These are phyloP conservation scores for Drosophila vallismaia DNA, from an alignment of 2,888 invertebrate species.

Conservation along the genomic window DNA sequence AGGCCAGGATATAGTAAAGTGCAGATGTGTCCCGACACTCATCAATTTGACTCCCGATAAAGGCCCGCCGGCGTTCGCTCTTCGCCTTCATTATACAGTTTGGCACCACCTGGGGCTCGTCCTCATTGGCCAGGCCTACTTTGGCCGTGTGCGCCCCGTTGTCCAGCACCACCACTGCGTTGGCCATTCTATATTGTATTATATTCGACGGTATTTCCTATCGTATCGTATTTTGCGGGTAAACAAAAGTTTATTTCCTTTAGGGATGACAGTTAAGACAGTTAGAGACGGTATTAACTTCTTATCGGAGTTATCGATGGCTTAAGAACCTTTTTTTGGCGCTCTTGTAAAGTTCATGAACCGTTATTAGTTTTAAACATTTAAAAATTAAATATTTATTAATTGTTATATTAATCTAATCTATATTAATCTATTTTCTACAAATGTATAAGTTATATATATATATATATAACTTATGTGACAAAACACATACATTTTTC, in stretches of 20 bases:
- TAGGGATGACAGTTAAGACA: background rate
- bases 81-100: constrained; percentile 99
- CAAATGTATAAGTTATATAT: too few species aligned
- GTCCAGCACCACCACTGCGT: constrained; percentile 87
- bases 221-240: constrained; percentile 9
- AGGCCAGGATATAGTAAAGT: constrained; percentile 95
- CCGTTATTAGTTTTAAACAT: too few species aligned
- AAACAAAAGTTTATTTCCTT: background rate
- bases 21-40: constrained; percentile 98
- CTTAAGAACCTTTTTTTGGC: too few species aligned
- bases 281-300: background rate
- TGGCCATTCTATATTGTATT: constrained; percentile 18
- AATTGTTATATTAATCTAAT: too few species aligned
- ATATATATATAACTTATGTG: too few species aligned
- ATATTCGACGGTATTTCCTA: constrained; percentile 7
- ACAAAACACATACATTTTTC: too few species aligned
- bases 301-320: background rate
- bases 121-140: constrained; percentile 90
- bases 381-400: too few species aligned
- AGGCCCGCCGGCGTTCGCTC: constrained; percentile 96
- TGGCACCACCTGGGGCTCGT: constrained; percentile 91
- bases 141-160: constrained; percentile 95
- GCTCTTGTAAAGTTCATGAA: too few species aligned
- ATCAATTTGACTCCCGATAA: constrained; percentile 96
- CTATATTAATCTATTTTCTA: too few species aligned